A percentile compares a stretch with the other conserved stretches of the same genome.
Evolutionary conservation across 2,888 invertebrate genomes (phyloP).

Genomic region (Megastigmus dorsalis): DNA sequence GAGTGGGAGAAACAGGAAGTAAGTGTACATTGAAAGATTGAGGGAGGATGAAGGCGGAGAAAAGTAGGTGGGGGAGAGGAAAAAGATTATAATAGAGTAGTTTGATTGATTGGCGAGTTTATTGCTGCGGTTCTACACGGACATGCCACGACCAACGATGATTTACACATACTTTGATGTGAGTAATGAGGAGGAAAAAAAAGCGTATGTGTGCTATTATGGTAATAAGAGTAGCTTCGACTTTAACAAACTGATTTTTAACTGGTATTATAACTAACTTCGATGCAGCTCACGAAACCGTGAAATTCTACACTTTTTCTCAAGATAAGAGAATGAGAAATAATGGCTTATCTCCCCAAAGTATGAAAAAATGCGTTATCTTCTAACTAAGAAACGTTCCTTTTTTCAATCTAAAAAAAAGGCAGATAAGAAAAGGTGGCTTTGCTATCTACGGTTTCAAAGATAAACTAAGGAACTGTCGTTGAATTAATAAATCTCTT

Average conservation of each 20-base stretch:
- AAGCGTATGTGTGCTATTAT: no score
- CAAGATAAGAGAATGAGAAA: conserved; percentile 15
- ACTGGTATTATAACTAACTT: not conserved
- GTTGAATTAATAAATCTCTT: conserved; percentile 1
- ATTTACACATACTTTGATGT: conserved; percentile 30
- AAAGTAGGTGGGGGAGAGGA: conserved; percentile 9
- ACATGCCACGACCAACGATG: not conserved
- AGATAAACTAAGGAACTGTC: not conserved
- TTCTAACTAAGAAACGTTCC: not conserved
- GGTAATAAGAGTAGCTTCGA: not conserved
- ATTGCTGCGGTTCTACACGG: not conserved
- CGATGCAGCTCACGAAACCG: not conserved
- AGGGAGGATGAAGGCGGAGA: conserved; percentile 25
- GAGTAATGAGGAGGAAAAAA: not conserved
- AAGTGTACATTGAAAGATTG: conserved; percentile 34
- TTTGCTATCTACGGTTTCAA: not conserved
- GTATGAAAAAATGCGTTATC: conserved; percentile 11
- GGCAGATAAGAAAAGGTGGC: not conserved
- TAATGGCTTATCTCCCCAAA: conserved; percentile 23
- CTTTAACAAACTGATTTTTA: not conserved
- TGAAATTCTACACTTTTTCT: not conserved
- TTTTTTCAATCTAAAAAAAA: not conserved
- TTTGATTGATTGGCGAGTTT: conserved; percentile 52
- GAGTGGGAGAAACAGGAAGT: conserved; percentile 29
- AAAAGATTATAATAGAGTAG: conserved; percentile 23